phyloP scores from a whole-genome alignment of 1,140 invertebrate genomes.

The Bradynema listronoti region DNA sequence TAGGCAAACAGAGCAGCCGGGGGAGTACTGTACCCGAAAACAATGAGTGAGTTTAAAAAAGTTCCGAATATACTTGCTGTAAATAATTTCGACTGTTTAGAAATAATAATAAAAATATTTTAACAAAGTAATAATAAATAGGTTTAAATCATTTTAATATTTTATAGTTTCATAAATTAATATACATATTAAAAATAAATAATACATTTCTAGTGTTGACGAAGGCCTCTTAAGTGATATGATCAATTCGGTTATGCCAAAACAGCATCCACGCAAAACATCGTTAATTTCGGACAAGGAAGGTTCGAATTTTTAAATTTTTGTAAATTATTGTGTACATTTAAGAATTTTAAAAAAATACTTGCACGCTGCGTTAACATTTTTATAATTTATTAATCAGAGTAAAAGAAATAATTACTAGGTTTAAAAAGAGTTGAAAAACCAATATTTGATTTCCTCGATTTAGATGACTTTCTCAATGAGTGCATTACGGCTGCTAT shows the following conservation, averaged over 20 bases:
- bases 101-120: not conserved
- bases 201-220: not conserved
- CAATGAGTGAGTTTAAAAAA: not conserved
- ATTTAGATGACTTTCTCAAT: slow-evolving; percentile 7
- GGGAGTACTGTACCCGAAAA: not conserved
- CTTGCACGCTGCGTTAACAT: too few relatives aligned
- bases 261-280: not conserved
- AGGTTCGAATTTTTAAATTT: slow-evolving; percentile 7
- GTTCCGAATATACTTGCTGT: not conserved
- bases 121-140: not conserved
- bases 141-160: not conserved
- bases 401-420: not conserved
- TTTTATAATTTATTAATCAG: too few relatives aligned
- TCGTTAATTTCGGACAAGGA: slow-evolving; percentile 1
- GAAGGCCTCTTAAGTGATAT: not conserved
- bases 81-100: not conserved
- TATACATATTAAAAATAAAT: not conserved
- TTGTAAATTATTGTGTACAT: slow-evolving; percentile 12
- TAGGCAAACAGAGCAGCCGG: too few relatives aligned
- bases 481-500: slow-evolving; percentile 20
- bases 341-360: not conserved
- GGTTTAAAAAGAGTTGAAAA: not conserved
- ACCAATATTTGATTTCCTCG: slow-evolving; percentile 6
- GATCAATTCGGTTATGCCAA: slow-evolving; percentile 7
- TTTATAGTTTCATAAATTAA: not conserved